Base-by-base conservation (phyloP, 2,888 invertebrate species). In the Caenorhabditis auriculariae region DNA sequence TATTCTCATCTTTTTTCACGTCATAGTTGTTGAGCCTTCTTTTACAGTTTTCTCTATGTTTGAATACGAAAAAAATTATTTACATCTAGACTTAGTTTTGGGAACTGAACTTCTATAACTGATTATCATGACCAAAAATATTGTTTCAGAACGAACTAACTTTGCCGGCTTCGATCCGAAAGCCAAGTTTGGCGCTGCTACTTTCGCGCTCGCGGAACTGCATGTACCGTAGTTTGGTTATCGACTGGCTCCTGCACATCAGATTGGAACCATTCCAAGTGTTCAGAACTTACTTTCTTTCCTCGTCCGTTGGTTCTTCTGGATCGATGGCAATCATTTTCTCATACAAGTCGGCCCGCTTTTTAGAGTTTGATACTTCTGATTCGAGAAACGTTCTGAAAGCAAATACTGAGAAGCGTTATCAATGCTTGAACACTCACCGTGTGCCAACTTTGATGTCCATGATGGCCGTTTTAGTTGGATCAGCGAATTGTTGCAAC, bases 151-250 rank as follows among this genome's bases (percentile, higher is more conserved):
- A n/a, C n/a, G n/a, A n/a, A 24, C 59, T 78, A 71, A 87, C 87
- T 83, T 93, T 91, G 82, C 95, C 88, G 2, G 93, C 96, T 84
- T 96, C 96, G 76, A 96, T 91, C 72, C 96, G 87, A 83, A 96
- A 96, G 3, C 95, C 95, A 78, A 92, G 89, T 58, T 89, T 88
- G 64, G 92, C 90, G 0, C 93, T 91, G 3, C 93, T 93, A 60
- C 93, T 93, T 82, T 91, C 90, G 69, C 90, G 87, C 84, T 96
- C 95, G 54, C 95, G 87, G 84, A 93, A 93, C 81, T 91, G 83
- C 95, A 95, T 95, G 84, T 96, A 96, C 37, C 94, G 88, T 73
- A 95, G 86, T 85, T 96, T 96, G 9, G 95, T 95, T 42, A 96
- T 90, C 15, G 59, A 62, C 17, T 54, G 48, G 19, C 49, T 27